phyloP scores from a whole-genome alignment of 2,888 invertebrate genomes.

The Nomada fabriciana region DNA sequence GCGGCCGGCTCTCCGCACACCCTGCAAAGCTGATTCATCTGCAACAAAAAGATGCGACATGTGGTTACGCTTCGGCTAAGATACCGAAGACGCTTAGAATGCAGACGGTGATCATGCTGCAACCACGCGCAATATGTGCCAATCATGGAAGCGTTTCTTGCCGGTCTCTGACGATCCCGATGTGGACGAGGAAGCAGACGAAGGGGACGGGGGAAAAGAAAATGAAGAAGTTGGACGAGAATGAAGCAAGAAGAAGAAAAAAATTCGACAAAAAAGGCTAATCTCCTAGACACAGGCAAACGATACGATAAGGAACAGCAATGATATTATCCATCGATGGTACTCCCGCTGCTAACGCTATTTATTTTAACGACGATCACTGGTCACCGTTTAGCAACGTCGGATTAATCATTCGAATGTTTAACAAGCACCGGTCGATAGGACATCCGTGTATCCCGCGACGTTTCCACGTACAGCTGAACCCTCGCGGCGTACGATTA shows the following conservation, averaged over 20 bases:
- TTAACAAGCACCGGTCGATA: slow-evolving; percentile 27
- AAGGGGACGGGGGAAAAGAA: neutral
- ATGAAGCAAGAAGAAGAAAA: neutral
- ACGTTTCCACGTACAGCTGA: slow-evolving; percentile 12
- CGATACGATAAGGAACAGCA: slow-evolving; percentile 21
- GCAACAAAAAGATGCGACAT: slow-evolving; percentile 72
- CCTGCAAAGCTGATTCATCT: slow-evolving; percentile 83
- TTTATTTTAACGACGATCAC: slow-evolving; percentile 38
- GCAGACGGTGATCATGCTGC: slow-evolving; percentile 53
- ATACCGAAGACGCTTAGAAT: slow-evolving; percentile 60
- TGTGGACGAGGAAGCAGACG: neutral
- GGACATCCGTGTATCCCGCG: slow-evolving; percentile 8
- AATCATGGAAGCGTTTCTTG: slow-evolving; percentile 59
- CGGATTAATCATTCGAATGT: slow-evolving; percentile 44
- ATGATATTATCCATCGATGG: slow-evolving; percentile 1
- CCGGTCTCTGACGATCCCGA: slow-evolving; percentile 26
- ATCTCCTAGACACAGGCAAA: slow-evolving; percentile 6
- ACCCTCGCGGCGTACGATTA: slow-evolving; percentile 31
- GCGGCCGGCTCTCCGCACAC: slow-evolving; percentile 83
- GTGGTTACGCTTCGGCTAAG: slow-evolving; percentile 64
- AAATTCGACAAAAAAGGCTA: neutral
- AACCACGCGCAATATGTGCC: slow-evolving; percentile 64
- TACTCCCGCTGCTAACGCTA: slow-evolving; percentile 40
- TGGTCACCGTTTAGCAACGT: slow-evolving; percentile 26
- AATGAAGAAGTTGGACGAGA: neutral